Evolutionary conservation across 1,140 invertebrate species (phyloP), one percentile per base, ranked within the genome.

Genomic region (Idris sp.): DNA sequence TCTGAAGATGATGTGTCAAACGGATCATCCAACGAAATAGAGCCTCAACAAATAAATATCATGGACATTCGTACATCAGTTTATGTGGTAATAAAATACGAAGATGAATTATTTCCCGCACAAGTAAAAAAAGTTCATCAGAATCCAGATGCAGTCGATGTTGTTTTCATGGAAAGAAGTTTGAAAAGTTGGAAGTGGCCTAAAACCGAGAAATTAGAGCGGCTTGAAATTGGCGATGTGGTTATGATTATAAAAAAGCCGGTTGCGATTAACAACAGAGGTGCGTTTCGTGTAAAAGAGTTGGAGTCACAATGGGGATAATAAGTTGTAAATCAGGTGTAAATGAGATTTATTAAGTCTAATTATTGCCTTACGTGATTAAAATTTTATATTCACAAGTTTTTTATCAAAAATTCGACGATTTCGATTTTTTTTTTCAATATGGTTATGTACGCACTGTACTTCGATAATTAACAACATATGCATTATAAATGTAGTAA

Each of bases 21-120:
- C n/a, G n/a, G n/a, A n/a, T n/a, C n/a, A n/a, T n/a, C n/a, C n/a
- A n/a, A n/a, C n/a, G n/a, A n/a, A n/a, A n/a, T n/a, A n/a, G n/a
- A n/a, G n/a, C n/a, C n/a, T n/a, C n/a, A n/a, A n/a, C n/a, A n/a
- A n/a, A n/a, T n/a, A n/a, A n/a, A n/a, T n/a, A n/a, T n/a, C n/a
- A n/a, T n/a, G n/a, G n/a, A n/a, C n/a, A n/a, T n/a, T n/a, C n/a
- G n/a, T n/a, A n/a, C n/a, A n/a, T n/a, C n/a, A n/a, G n/a, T n/a
- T n/a, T n/a, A n/a, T 58, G 53, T 58, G 0, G 11, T 44, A 10
- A 19, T 58, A 5, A 35, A 44, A 4, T 58, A 33, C 35, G 40
- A 58, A 58, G 40, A 14, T 1, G 28, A 58, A 35, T 43, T 30
- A 31, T 58, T 58, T 44, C 40, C 38, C n/a, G 53, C 4, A 35